A percentile compares a stretch with the other conserved stretches of the same genome.
Evolutionary conservation across 2,113 vertebrate genomes (phyloP).

Genomic region (Talpa occidentalis): DNA sequence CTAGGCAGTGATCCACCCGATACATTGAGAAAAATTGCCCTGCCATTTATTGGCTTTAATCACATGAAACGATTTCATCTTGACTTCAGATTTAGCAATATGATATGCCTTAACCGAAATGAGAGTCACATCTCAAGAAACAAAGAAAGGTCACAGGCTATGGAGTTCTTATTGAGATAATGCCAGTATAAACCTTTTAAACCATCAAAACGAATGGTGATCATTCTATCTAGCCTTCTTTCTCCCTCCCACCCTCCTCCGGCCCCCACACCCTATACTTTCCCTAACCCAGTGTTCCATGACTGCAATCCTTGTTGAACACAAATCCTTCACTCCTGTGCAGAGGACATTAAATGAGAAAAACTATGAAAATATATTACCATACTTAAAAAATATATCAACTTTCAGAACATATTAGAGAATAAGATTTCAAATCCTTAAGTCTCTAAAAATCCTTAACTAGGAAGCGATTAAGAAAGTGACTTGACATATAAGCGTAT

Average conservation of each 20-base stretch:
- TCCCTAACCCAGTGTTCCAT: background rate
- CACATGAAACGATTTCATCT: background rate
- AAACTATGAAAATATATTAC: background rate
- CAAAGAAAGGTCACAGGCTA: background rate
- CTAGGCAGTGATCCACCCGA: background rate
- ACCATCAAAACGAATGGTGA: background rate
- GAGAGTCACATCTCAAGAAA: background rate
- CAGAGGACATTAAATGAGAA: background rate
- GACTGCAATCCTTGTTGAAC: background rate
- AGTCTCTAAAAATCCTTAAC: background rate
- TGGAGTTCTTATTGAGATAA: background rate
- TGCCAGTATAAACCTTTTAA: background rate
- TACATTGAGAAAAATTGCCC: background rate
- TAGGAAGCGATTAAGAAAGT: background rate
- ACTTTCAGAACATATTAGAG: background rate
- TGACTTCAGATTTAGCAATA: constrained; percentile 37
- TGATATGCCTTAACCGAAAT: background rate
- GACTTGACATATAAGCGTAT: background rate
- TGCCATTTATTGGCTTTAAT: background rate
- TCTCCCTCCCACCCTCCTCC: too few species aligned
- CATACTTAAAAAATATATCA: background rate
- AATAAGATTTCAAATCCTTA: background rate
- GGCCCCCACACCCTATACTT: too few species aligned
- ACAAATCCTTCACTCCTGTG: background rate
- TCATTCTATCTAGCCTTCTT: background rate